phyloP scores from a whole-genome alignment of 2,797 vertebrate genomes.

The Eulemur coronatus region DNA sequence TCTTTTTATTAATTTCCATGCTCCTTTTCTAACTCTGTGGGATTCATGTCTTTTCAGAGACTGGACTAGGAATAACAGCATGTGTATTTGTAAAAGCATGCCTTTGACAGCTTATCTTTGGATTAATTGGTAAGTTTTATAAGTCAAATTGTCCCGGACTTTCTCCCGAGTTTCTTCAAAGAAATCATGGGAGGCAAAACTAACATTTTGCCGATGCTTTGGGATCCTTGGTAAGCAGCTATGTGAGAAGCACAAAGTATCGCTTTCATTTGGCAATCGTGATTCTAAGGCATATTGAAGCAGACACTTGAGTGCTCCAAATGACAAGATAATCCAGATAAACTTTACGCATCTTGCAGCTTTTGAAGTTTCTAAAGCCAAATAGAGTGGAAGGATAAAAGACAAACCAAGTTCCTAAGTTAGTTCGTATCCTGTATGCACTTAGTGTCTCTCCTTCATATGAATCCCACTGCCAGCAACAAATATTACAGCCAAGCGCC shows the following conservation, averaged over 20 bases:
- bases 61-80: not conserved
- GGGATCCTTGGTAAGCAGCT: slow-evolving; percentile 58
- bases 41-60: not conserved
- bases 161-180: slow-evolving; percentile 45
- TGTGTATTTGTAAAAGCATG: slow-evolving; percentile 34
- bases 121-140: slow-evolving; percentile 9
- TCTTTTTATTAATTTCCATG: not conserved
- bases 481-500: not conserved
- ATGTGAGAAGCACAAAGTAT: slow-evolving; percentile 55
- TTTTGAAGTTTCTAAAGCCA: slow-evolving; percentile 74
- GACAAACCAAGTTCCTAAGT: slow-evolving; percentile 65
- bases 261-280: slow-evolving; percentile 57
- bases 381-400: slow-evolving; percentile 67
- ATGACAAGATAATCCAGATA: slow-evolving; percentile 75
- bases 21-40: not conserved
- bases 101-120: slow-evolving; percentile 24
- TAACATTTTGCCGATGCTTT: slow-evolving; percentile 21
- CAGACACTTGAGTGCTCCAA: slow-evolving; percentile 64
- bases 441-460: slow-evolving; percentile 23
- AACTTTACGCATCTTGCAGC: slow-evolving; percentile 72
- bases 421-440: not conserved
- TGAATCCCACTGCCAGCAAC: slow-evolving; percentile 19
- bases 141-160: slow-evolving; percentile 6
- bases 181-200: slow-evolving; percentile 29
- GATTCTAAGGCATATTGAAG: slow-evolving; percentile 69